A percentile compares a stretch with the other conserved stretches of the same genome.
phyloP scores from a whole-genome alignment of 2,113 vertebrate species.

The Erythrocercus mccallii region DNA sequence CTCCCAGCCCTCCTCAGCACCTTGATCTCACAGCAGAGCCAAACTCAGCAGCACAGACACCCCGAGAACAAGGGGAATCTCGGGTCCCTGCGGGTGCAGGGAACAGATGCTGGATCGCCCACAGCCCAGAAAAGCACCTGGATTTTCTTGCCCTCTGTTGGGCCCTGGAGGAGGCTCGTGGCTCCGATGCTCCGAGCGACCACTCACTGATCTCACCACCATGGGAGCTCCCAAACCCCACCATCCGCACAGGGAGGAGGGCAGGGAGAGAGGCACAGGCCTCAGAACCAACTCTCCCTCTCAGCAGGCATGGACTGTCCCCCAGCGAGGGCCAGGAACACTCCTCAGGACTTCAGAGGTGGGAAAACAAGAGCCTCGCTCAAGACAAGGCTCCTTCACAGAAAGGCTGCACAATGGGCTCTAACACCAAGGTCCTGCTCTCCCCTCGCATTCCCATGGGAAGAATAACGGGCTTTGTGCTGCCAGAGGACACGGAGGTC shows the following conservation, averaged over 20 bases:
- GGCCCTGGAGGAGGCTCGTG: background rate
- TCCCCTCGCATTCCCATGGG: background rate
- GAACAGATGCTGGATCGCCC: fast-evolving
- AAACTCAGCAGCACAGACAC: background rate
- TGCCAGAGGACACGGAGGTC: background rate
- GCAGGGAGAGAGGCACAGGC: background rate
- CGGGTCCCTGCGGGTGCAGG: background rate
- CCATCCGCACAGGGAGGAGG: background rate
- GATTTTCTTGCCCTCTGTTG: background rate
- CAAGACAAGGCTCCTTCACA: background rate
- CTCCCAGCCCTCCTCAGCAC: background rate
- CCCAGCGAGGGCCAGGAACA: background rate
- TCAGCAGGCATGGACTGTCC: background rate
- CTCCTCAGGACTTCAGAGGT: background rate
- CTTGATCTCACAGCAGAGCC: fast-evolving
- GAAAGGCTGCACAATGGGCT: background rate
- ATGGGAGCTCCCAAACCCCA: background rate
- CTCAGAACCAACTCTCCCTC: background rate
- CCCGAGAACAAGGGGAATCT: fast-evolving
- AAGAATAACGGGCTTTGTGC: slow-evolving; percentile 32
- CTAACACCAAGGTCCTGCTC: slow-evolving; percentile 1
- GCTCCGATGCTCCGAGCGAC: background rate
- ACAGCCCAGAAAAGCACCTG: fast-evolving
- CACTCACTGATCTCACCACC: background rate
- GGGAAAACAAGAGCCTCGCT: background rate